These are phyloP conservation scores for Cricetomys ansorgei DNA, from an alignment of 2,113 vertebrate genomes.

Conservation along the genomic window DNA sequence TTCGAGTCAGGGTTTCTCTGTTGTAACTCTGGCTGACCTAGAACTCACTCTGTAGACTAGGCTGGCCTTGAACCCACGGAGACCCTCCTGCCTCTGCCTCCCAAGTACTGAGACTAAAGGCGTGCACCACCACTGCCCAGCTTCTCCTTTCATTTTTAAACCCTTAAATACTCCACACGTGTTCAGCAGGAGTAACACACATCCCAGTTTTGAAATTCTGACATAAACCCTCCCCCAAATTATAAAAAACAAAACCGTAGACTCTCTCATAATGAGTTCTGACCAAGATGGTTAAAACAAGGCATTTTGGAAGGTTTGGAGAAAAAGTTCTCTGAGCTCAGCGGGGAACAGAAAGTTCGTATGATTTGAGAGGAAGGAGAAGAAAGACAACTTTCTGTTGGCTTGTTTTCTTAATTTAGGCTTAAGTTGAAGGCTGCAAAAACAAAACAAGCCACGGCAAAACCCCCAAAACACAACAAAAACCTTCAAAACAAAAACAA, in stretches of 20 bases:
- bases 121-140: too few species aligned
- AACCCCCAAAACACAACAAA: too few species aligned
- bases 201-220: background rate
- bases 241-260: background rate
- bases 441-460: background rate
- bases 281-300: background rate
- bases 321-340: background rate
- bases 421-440: background rate
- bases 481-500: too few species aligned
- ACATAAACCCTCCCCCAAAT: background rate
- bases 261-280: background rate
- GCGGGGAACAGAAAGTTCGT: conserved; percentile 52
- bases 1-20: background rate
- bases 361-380: conserved; percentile 48
- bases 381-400: background rate
- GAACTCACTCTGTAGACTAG: too few species aligned
- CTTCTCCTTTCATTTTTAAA: background rate
- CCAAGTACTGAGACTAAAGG: too few species aligned
- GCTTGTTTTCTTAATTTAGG: background rate
- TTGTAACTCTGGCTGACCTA: too few species aligned
- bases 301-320: background rate
- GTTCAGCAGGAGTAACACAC: background rate
- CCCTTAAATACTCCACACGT: background rate
- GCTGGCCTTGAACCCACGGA: too few species aligned
- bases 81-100: too few species aligned